Conservation (phyloP, 2,797 vertebrate species). For the Pygocentrus nattereri region DNA sequence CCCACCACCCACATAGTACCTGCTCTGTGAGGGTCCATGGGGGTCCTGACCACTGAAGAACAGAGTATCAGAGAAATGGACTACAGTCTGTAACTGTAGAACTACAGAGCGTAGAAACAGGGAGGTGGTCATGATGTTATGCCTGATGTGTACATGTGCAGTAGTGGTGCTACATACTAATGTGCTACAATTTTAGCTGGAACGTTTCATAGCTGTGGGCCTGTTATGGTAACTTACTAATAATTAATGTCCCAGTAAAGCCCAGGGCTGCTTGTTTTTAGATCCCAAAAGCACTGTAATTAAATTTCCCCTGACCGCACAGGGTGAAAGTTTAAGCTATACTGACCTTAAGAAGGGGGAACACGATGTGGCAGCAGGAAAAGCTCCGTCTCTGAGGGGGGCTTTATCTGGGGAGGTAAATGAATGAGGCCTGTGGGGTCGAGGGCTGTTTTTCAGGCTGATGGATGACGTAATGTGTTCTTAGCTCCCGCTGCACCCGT, state of each 20-base stretch:
- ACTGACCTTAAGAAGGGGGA: constrained; percentile 56
- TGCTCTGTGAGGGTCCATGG: too few species aligned
- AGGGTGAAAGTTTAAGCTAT: constrained; percentile 66
- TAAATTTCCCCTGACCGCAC: constrained; percentile 65
- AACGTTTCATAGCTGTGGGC: background rate
- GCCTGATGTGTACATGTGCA: too few species aligned
- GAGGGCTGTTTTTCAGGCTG: constrained; percentile 48
- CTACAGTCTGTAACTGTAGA: too few species aligned
- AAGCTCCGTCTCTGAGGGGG: constrained; percentile 66
- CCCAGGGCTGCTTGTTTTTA: constrained; percentile 58
- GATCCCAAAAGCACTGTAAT: constrained; percentile 67
- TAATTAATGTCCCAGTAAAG: constrained; percentile 53
- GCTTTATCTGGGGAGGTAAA: constrained; percentile 73
- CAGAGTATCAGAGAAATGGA: too few species aligned
- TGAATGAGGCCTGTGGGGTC: constrained; percentile 75
- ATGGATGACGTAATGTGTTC: constrained; percentile 70
- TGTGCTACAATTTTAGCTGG: constrained; percentile 5
- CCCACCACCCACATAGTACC: too few species aligned
- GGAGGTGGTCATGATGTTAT: too few species aligned
- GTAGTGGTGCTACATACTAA: background rate
- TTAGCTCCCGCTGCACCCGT: constrained; percentile 62
- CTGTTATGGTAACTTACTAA: constrained; percentile 35
- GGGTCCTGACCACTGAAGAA: too few species aligned
- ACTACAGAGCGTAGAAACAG: too few species aligned
- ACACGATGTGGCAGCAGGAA: constrained; percentile 67